These are phyloP conservation scores for Hemicentrotus pulcherrimus DNA, from an alignment of 35 echinoderm and acorn worm species.

Conservation along the genomic window DNA sequence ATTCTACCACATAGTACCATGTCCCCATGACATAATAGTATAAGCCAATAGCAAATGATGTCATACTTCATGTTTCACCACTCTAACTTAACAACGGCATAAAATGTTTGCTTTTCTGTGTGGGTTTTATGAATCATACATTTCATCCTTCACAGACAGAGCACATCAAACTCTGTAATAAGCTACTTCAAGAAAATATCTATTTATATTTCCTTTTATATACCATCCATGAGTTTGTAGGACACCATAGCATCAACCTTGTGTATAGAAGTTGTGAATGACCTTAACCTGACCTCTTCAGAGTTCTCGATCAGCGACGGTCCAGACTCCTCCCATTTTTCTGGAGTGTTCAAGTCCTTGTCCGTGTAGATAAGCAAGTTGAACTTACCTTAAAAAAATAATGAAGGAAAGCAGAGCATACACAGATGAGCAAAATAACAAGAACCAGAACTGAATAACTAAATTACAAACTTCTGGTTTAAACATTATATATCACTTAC, in stretches of 20 bases:
- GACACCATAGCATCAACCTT: conserved; percentile 89
- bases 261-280: conserved; percentile 94
- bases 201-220: neutral
- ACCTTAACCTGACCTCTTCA: conserved; percentile 87
- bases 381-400: conserved; percentile 72
- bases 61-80: neutral
- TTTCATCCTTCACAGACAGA: neutral
- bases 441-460: no score
- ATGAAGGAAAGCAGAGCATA: neutral
- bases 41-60: neutral
- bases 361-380: conserved; percentile 97
- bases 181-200: neutral
- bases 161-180: neutral
- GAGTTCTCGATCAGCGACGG: conserved; percentile 81
- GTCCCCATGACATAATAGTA: neutral
- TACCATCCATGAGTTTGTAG: conserved; percentile 69
- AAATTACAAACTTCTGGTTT: no score
- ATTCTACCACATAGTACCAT: neutral
- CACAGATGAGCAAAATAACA: neutral
- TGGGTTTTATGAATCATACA: neutral
- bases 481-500: no score
- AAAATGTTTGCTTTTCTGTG: neutral
- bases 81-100: neutral
- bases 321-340: conserved; percentile 89
- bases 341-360: conserved; percentile 76